Evolutionary conservation across 2,797 vertebrate species (phyloP).

Genomic region (Chaetodon trifasciatus): DNA sequence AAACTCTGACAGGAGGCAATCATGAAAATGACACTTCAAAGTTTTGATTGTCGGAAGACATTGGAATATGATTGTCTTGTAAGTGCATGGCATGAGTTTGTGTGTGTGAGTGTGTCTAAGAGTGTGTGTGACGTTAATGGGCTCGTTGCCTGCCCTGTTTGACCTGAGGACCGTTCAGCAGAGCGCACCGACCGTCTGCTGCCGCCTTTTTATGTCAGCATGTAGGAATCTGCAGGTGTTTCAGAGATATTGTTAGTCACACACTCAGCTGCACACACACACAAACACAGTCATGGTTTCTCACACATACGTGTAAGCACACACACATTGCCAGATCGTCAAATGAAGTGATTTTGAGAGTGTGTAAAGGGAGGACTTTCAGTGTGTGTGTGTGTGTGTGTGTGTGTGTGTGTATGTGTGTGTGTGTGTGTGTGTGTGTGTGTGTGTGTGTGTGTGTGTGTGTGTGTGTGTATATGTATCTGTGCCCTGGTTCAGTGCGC

Average conservation of each 20-base stretch:
- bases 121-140: conserved; percentile 21
- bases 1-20: conserved; percentile 20
- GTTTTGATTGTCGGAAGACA: conserved; percentile 30
- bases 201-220: conserved; percentile 11
- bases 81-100: not conserved
- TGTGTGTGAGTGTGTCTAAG: conserved; percentile 4
- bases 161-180: conserved; percentile 17
- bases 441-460: conserved; percentile 28
- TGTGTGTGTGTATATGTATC: not conserved
- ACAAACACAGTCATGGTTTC: conserved; percentile 10
- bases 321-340: not conserved
- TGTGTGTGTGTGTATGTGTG: not conserved
- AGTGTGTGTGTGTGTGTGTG: conserved; percentile 3
- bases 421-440: conserved; percentile 25
- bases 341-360: conserved; percentile 31
- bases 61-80: conserved; percentile 9
- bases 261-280: conserved; percentile 14
- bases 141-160: conserved; percentile 29
- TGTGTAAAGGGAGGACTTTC: not conserved
- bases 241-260: conserved; percentile 23
- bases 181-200: not conserved
- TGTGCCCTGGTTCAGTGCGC: conserved; percentile 42
- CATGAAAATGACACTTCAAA: conserved; percentile 39
- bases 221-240: conserved; percentile 9
- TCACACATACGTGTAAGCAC: conserved; percentile 1